Evolutionary conservation across 2,888 invertebrate species (phyloP).

Genomic region (Koerneria pararmatus): DNA sequence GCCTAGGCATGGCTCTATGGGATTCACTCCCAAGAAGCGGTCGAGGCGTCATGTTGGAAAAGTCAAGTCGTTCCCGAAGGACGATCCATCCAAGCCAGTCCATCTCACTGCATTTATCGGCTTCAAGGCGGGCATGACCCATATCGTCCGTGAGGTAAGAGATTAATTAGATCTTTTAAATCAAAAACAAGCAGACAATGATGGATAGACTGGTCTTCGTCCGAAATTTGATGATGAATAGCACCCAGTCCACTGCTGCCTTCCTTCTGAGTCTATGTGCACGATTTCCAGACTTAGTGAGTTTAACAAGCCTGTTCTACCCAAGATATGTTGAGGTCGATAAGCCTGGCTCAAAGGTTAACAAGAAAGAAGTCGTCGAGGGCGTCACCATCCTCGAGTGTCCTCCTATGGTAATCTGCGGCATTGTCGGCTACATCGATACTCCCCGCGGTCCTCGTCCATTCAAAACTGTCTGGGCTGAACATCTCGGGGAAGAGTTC

Average conservation of each 20-base stretch:
- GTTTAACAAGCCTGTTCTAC: too few species aligned
- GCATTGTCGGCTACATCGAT: constrained; percentile 92
- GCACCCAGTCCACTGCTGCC: background rate
- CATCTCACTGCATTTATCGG: constrained; percentile 89
- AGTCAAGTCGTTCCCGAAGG: constrained; percentile 98
- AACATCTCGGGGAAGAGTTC: constrained; percentile 97
- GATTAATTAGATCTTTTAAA: background rate
- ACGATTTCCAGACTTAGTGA: too few species aligned
- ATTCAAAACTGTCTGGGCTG: constrained; percentile 93
- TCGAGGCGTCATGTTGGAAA: constrained; percentile 93
- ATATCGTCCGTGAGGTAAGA: constrained; percentile 84
- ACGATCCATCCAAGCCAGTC: constrained; percentile 90
- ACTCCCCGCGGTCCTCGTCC: constrained; percentile 94
- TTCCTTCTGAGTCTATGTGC: constrained; percentile 6
- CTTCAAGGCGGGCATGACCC: constrained; percentile 99
- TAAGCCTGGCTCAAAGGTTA: constrained; percentile 75
- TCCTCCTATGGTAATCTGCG: constrained; percentile 95
- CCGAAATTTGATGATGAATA: constrained; percentile 2
- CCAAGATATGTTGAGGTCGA: constrained; percentile 47
- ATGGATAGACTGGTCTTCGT: constrained; percentile 85
- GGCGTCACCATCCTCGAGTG: constrained; percentile 96
- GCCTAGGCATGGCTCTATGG: constrained; percentile 99
- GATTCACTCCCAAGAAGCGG: constrained; percentile 98
- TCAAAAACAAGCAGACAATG: constrained; percentile 70
- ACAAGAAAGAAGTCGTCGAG: constrained; percentile 99